Conservation (phyloP, 2,888 invertebrate species). For the Dione vanillae region DNA sequence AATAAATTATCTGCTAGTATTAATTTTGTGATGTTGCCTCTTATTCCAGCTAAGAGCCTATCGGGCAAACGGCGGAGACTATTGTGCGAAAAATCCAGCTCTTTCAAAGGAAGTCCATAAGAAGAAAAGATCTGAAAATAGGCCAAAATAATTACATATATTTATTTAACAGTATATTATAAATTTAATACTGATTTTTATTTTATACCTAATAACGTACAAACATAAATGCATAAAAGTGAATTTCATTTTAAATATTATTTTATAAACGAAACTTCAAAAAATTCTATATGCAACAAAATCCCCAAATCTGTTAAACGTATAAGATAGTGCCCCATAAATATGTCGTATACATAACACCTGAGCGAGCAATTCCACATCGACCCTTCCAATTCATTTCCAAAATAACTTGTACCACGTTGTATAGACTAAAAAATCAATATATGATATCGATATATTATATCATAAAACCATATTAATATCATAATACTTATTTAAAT, state of each 20-base stretch:
- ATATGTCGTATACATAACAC: conserved; percentile 35
- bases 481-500: too few species aligned
- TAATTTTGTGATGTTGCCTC: conserved; percentile 87
- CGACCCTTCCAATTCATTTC: conserved; percentile 28
- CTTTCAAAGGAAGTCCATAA: conserved; percentile 88
- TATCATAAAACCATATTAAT: conserved; percentile 29
- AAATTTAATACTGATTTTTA: not conserved
- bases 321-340: conserved; percentile 30
- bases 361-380: conserved; percentile 31
- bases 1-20: conserved; percentile 92
- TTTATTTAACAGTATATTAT: not conserved
- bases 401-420: conserved; percentile 33
- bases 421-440: conserved; percentile 36
- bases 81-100: conserved; percentile 93
- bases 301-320: conserved; percentile 9
- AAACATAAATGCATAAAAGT: not conserved
- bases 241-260: not conserved
- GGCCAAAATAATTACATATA: not conserved
- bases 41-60: conserved; percentile 87
- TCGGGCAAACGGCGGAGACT: conserved; percentile 91
- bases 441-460: conserved; percentile 29
- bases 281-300: conserved; percentile 19
- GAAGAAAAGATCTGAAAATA: conserved; percentile 86
- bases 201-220: not conserved
- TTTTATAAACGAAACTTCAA: not conserved